Evolutionary conservation across 2,113 vertebrate genomes (phyloP).

Genomic region (Mobula hypostoma): DNA sequence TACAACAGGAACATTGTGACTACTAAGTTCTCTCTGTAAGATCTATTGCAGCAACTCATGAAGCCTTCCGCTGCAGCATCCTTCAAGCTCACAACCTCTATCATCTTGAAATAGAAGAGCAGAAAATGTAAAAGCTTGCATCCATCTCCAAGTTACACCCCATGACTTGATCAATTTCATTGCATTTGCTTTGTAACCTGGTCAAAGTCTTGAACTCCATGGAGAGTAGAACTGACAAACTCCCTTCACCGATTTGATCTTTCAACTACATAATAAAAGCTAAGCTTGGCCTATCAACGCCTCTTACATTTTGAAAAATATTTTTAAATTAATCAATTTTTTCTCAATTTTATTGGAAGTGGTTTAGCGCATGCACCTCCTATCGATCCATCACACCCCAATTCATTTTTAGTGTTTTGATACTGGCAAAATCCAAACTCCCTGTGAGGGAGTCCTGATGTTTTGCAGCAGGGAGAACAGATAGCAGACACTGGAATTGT

Average conservation of each 20-base stretch:
- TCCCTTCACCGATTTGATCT: not conserved
- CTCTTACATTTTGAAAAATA: not conserved
- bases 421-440: not conserved
- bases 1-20: not conserved
- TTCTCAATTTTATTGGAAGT: not conserved
- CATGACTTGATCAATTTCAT: not conserved
- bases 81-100: not conserved
- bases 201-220: not conserved
- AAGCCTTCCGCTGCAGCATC: not conserved
- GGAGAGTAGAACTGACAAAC: not conserved
- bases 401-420: not conserved
- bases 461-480: not conserved
- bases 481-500: not conserved
- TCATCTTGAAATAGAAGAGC: not conserved
- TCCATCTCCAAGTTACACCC: not conserved
- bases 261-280: not conserved
- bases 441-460: not conserved
- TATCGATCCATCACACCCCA: not conserved
- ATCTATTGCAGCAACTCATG: not conserved
- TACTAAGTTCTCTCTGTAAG: not conserved
- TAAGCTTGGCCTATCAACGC: not conserved
- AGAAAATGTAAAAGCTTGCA: not conserved
- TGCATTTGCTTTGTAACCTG: not conserved
- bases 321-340: not conserved
- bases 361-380: not conserved